Evolutionary conservation across 1,140 invertebrate genomes (phyloP).

Genomic region (Chelonus insularis): DNA sequence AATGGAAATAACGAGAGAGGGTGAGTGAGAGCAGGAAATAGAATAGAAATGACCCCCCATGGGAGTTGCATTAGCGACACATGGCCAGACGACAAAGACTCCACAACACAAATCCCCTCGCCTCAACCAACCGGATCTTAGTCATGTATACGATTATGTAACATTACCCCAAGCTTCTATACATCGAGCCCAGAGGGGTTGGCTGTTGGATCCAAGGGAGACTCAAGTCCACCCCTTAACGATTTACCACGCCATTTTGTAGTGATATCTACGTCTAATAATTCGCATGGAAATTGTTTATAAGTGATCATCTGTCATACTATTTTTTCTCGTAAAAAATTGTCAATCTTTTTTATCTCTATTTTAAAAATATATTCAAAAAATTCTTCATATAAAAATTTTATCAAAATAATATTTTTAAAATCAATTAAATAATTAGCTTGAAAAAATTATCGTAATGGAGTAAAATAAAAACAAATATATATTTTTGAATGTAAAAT

Average conservation of each 20-base stretch:
- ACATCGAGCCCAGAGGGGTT: conserved; percentile 16
- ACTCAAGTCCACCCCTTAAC: conserved; percentile 4
- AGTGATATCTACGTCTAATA: neutral
- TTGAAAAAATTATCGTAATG: too few relatives aligned
- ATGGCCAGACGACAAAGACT: conserved; percentile 56
- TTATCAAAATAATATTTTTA: too few relatives aligned
- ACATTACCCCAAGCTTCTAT: conserved; percentile 37
- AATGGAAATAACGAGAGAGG: conserved; percentile 30
- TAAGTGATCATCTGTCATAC: too few relatives aligned
- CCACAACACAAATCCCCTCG: conserved; percentile 11
- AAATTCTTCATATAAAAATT: too few relatives aligned
- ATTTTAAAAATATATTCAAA: too few relatives aligned
- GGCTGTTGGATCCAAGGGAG: conserved; percentile 29
- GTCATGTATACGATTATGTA: conserved; percentile 58
- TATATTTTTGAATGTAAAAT: too few relatives aligned
- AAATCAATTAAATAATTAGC: too few relatives aligned
- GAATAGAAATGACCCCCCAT: conserved; percentile 61
- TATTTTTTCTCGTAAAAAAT: too few relatives aligned
- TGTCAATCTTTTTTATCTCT: too few relatives aligned
- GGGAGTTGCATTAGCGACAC: conserved; percentile 59
- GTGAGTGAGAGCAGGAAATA: conserved; percentile 56
- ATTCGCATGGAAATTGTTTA: too few relatives aligned
- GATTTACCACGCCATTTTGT: too few relatives aligned
- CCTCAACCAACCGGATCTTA: conserved; percentile 41
- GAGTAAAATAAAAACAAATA: too few relatives aligned